Conservation (phyloP, 2,888 invertebrate species). For the Diarsia dahlii region DNA sequence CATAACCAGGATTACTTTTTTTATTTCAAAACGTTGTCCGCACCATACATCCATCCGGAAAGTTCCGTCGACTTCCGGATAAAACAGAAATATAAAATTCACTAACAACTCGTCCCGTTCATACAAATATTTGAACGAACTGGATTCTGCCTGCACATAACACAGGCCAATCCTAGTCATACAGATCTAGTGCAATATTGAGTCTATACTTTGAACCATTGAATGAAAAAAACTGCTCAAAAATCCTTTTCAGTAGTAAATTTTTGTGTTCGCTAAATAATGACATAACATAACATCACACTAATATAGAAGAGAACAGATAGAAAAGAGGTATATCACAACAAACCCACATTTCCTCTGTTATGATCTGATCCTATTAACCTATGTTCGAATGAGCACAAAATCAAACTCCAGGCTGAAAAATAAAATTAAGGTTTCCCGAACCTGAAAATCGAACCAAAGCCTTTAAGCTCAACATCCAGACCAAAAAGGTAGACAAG, state of each 20-base stretch:
- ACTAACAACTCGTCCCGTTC: background rate
- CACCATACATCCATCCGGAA: no score
- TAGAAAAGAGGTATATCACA: no score
- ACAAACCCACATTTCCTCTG: no score
- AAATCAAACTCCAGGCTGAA: no score
- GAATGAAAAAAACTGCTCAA: background rate
- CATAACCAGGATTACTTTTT: background rate
- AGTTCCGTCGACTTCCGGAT: background rate
- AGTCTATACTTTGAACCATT: constrained; percentile 14
- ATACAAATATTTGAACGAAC: constrained; percentile 19
- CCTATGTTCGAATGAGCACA: no score
- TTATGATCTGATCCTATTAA: no score
- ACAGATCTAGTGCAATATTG: constrained; percentile 12
- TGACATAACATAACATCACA: background rate
- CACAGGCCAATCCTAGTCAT: background rate
- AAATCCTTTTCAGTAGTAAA: background rate
- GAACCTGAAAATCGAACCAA: background rate
- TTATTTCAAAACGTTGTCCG: background rate
- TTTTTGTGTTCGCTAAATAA: background rate
- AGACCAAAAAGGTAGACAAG: background rate
- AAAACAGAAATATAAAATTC: background rate
- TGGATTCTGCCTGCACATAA: background rate
- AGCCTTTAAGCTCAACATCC: background rate
- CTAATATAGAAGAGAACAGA: no score
- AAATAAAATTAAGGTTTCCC: no score